These are phyloP conservation scores for Climacteris rufus DNA, from an alignment of 2,113 vertebrate genomes.

Conservation along the genomic window DNA sequence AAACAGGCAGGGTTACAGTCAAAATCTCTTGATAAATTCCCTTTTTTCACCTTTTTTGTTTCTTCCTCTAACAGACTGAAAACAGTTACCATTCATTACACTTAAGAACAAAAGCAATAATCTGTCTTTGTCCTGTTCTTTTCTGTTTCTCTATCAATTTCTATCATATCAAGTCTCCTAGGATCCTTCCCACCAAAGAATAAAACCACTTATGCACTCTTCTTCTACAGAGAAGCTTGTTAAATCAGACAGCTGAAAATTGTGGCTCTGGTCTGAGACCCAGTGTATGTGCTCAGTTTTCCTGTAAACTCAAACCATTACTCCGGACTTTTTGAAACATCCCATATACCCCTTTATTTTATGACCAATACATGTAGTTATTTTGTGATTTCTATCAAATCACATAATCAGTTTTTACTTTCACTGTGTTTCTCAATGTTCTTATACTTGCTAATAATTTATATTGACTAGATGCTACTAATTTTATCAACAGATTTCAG, in stretches of 20 bases:
- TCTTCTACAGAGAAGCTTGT: background rate
- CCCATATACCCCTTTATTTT: background rate
- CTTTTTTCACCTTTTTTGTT: background rate
- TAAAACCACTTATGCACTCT: background rate
- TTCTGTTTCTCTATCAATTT: background rate
- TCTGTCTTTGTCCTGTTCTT: background rate
- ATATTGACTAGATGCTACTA: background rate
- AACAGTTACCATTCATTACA: background rate
- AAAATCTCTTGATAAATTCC: background rate
- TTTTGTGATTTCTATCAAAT: background rate
- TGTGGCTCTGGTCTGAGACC: background rate
- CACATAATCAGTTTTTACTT: background rate
- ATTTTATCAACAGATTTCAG: background rate
- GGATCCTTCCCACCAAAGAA: background rate
- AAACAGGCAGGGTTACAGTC: background rate
- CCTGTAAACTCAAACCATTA: background rate
- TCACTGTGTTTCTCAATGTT: background rate
- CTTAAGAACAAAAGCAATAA: background rate
- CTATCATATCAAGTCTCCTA: background rate
- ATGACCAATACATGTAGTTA: background rate
- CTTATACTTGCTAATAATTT: background rate
- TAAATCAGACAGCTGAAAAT: background rate
- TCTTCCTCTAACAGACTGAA: background rate
- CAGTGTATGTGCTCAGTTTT: background rate
- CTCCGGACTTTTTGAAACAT: background rate